Conservation (phyloP, 1,140 invertebrate species). For the Papilio polytes region DNA sequence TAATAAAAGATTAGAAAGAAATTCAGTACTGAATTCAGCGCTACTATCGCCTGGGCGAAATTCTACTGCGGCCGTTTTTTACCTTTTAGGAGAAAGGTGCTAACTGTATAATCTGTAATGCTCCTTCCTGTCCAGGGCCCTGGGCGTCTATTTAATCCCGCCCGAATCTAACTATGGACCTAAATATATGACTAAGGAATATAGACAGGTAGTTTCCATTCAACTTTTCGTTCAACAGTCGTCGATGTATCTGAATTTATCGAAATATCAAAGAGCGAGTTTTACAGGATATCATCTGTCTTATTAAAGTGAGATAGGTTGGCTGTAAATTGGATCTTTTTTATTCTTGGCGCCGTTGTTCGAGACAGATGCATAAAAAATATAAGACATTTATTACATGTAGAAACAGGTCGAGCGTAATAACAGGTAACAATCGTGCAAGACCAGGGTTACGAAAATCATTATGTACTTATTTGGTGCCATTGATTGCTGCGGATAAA, state of each 20-base stretch:
- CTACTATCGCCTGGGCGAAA: too few species aligned
- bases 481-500: slow-evolving; percentile 37
- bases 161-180: too few species aligned
- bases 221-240: too few species aligned
- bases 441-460: slow-evolving; percentile 61
- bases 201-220: too few species aligned
- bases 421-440: slow-evolving; percentile 55
- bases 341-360: background rate
- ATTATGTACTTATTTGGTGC: slow-evolving; percentile 65
- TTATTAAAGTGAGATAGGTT: slow-evolving; percentile 17
- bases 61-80: too few species aligned
- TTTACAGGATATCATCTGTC: slow-evolving; percentile 5
- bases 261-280: background rate
- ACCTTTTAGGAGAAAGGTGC: too few species aligned
- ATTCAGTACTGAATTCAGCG: too few species aligned
- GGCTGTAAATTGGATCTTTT: background rate
- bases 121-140: too few species aligned
- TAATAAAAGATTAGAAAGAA: background rate
- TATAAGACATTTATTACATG: slow-evolving; percentile 48
- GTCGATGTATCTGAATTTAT: too few species aligned
- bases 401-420: slow-evolving; percentile 59
- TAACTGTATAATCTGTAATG: too few species aligned
- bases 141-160: too few species aligned
- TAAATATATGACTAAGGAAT: too few species aligned
- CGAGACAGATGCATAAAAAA: slow-evolving; percentile 42